These are phyloP conservation scores for Scyliorhinus canicula DNA, from an alignment of 2,797 vertebrate species.

Conservation along the genomic window DNA sequence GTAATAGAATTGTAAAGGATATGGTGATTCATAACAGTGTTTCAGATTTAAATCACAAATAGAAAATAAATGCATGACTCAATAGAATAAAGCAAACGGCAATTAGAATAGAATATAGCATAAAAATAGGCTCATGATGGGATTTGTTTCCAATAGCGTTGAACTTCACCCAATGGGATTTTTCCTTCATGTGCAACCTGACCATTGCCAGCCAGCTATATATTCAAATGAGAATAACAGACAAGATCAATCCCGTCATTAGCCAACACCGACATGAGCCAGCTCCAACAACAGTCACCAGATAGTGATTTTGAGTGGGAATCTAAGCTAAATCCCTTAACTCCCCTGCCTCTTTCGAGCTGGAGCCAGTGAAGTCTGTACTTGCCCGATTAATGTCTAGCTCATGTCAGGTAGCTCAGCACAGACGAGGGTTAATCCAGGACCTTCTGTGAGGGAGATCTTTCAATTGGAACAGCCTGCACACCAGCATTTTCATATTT, in stretches of 20 bases:
- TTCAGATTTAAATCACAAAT: slow-evolving; percentile 16
- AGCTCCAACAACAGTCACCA: background rate
- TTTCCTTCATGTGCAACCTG: background rate
- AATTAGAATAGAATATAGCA: background rate
- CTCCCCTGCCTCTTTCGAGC: background rate
- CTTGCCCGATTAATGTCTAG: background rate
- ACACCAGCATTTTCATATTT: background rate
- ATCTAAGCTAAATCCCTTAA: too few species aligned
- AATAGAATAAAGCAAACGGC: background rate
- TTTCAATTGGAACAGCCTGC: background rate
- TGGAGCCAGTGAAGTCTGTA: background rate
- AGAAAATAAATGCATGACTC: background rate
- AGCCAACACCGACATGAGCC: background rate
- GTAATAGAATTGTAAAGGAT: background rate
- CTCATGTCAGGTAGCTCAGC: background rate
- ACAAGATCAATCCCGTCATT: background rate
- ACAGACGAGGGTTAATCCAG: background rate
- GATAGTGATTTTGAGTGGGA: background rate
- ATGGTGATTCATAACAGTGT: background rate
- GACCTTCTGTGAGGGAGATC: background rate
- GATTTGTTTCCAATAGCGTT: background rate
- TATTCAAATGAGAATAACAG: background rate
- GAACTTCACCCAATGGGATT: background rate
- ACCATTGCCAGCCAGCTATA: background rate
- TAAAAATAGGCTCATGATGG: background rate